Percentiles rank a stretch among this genome's conserved stretches.
Conservation (phyloP, 2,888 invertebrate species). For the Gortyna flavago region DNA sequence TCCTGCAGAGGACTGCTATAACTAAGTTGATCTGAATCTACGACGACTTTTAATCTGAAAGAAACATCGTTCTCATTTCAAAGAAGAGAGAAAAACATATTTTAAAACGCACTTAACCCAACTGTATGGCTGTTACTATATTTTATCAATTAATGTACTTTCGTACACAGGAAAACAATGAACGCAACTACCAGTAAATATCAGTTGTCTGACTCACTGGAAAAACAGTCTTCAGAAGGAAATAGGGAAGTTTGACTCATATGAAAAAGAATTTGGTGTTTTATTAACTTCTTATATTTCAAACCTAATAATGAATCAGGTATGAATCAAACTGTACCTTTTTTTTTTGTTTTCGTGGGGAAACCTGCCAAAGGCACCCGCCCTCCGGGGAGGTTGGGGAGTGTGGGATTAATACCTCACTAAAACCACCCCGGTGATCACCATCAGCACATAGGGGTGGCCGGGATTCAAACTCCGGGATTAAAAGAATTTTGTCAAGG, state of each 20-base stretch:
- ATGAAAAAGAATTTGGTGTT: neutral
- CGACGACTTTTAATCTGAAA: neutral
- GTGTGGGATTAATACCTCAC: too few species aligned
- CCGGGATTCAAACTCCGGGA: too few species aligned
- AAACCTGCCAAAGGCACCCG: too few species aligned
- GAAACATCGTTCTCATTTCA: neutral
- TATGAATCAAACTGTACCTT: neutral
- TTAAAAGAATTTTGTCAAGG: neutral
- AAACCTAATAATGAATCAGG: neutral
- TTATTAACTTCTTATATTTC: neutral
- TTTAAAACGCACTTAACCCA: neutral
- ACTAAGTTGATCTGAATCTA: neutral
- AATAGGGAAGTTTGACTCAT: slow-evolving; percentile 4
- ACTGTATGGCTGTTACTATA: too few species aligned
- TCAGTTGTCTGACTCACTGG: neutral
- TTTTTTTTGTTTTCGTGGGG: too few species aligned
- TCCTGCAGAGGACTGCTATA: neutral
- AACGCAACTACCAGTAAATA: neutral
- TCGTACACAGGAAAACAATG: neutral
- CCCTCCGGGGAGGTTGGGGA: too few species aligned
- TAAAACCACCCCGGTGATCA: too few species aligned
- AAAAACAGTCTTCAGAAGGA: neutral
- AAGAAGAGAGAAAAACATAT: neutral
- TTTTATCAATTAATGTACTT: neutral
- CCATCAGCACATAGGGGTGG: too few species aligned